Percentiles rank a stretch among this genome's conserved stretches.
phyloP scores from a whole-genome alignment of 2,888 invertebrate genomes.

The Diaperis boleti region DNA sequence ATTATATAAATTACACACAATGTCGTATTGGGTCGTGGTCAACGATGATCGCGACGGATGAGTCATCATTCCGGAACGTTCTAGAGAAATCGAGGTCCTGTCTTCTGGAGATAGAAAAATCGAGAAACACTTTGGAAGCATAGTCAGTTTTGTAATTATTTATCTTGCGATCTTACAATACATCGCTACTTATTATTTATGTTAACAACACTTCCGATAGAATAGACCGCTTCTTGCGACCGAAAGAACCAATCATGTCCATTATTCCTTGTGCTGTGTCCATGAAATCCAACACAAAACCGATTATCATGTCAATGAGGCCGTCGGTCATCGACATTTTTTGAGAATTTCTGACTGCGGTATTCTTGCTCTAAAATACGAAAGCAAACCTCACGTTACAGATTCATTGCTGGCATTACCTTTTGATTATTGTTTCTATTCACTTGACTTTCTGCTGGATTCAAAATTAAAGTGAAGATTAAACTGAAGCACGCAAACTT shows the following conservation, averaged over 20 bases:
- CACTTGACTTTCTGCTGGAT: neutral
- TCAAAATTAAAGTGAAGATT: neutral
- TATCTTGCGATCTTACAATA: too few species aligned
- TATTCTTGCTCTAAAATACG: conserved; percentile 18
- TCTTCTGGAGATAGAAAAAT: too few species aligned
- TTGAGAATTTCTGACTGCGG: conserved; percentile 43
- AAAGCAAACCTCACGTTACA: neutral
- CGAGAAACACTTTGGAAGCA: too few species aligned
- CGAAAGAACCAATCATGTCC: conserved; percentile 45
- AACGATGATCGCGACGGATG: too few species aligned
- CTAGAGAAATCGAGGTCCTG: too few species aligned
- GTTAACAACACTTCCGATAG: neutral
- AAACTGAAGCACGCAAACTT: neutral
- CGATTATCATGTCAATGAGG: conserved; percentile 52
- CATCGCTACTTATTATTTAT: too few species aligned
- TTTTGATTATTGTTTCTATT: neutral
- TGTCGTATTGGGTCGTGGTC: too few species aligned
- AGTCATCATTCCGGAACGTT: too few species aligned
- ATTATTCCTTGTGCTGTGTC: conserved; percentile 51
- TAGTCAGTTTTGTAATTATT: too few species aligned
- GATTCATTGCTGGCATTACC: neutral
- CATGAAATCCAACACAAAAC: conserved; percentile 55
- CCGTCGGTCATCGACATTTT: conserved; percentile 55
- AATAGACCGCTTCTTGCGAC: conserved; percentile 44
- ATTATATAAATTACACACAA: too few species aligned